These are phyloP conservation scores for Rhinella marina DNA, from an alignment of 2,797 vertebrate genomes.

Conservation along the genomic window DNA sequence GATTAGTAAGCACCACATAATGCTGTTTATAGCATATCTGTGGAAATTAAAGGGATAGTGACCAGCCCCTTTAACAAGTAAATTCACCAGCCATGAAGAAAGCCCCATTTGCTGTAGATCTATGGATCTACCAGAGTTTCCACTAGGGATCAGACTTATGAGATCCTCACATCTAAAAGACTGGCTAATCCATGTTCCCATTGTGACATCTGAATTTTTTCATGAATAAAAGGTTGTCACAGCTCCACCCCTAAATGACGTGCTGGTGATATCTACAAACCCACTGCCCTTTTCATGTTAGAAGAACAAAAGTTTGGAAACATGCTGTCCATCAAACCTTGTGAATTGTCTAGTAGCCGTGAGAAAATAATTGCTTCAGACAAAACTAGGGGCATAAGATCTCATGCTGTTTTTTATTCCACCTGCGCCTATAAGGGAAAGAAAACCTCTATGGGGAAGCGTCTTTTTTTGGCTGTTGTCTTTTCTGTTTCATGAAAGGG, in stretches of 20 bases:
- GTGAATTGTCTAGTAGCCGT: background rate
- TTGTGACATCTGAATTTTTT: background rate
- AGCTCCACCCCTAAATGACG: no score
- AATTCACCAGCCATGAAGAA: background rate
- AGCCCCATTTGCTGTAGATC: background rate
- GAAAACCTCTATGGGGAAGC: background rate
- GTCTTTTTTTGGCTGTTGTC: no score
- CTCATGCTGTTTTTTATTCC: background rate
- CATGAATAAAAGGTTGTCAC: background rate
- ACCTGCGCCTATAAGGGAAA: background rate
- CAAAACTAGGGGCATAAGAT: background rate
- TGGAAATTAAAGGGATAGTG: no score
- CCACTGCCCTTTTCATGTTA: background rate
- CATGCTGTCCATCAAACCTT: background rate
- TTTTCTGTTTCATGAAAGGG: background rate
- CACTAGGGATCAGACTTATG: background rate
- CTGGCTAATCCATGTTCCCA: background rate
- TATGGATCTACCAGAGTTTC: background rate
- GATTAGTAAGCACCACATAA: no score
- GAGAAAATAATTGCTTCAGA: background rate
- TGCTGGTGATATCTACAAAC: no score
- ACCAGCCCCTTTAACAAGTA: no score
- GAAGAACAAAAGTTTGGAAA: background rate
- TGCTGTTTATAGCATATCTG: no score
- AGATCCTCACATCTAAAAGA: background rate